Conservation (phyloP, 2,797 vertebrate species). For the Spinibarbus caldwelli region DNA sequence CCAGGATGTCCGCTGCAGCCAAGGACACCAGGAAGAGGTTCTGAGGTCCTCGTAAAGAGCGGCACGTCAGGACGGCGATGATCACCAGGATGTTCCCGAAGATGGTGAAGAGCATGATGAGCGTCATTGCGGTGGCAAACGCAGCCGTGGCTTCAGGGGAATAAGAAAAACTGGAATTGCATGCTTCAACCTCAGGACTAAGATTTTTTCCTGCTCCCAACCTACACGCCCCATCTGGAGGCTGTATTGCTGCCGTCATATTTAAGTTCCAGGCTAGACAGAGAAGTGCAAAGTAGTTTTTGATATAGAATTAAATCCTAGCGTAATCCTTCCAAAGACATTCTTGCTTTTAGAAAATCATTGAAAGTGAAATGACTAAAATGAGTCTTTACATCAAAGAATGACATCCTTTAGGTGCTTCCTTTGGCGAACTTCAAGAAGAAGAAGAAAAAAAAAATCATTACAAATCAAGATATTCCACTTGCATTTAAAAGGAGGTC, state of each 20-base stretch:
- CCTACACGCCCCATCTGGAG: constrained; percentile 9
- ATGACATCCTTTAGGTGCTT: not conserved
- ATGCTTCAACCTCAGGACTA: not conserved
- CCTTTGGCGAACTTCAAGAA: not conserved
- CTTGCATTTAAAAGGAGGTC: not conserved
- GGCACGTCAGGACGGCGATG: constrained; percentile 86
- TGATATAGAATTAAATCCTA: not conserved
- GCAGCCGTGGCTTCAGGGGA: constrained; percentile 80
- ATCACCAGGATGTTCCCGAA: constrained; percentile 89
- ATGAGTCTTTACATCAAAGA: not conserved
- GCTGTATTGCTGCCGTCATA: not conserved
- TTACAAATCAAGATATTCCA: not conserved
- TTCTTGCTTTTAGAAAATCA: not conserved
- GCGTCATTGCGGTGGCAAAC: constrained; percentile 81
- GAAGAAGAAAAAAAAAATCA: not conserved
- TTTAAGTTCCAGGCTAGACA: not conserved
- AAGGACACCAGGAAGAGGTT: constrained; percentile 91
- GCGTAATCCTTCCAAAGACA: constrained; percentile 40
- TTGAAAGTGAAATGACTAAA: not conserved
- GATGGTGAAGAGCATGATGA: constrained; percentile 87
- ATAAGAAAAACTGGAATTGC: constrained; percentile 65
- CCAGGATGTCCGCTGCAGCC: constrained; percentile 89
- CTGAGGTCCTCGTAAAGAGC: constrained; percentile 84
- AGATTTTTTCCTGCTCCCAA: constrained; percentile 9
- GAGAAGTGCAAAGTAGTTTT: not conserved